phyloP scores from a whole-genome alignment of 2,888 invertebrate species.

The Clostera curtula region DNA sequence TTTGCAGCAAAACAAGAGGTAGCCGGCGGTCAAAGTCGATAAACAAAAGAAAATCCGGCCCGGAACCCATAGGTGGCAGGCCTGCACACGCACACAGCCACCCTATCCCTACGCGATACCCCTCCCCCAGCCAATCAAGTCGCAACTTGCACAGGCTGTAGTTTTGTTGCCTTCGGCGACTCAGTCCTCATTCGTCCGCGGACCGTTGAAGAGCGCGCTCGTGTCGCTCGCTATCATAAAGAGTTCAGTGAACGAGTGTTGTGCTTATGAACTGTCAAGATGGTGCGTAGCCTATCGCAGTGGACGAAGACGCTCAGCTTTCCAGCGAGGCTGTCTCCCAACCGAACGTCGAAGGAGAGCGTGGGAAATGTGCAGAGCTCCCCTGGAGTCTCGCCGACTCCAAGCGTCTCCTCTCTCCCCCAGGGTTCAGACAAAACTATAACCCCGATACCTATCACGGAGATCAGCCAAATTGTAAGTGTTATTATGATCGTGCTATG shows the following conservation, averaged over 20 bases:
- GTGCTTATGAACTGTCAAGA: slow-evolving; percentile 72
- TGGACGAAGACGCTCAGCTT: slow-evolving; percentile 95
- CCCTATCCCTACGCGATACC: slow-evolving; percentile 22
- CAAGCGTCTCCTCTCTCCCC: slow-evolving; percentile 73
- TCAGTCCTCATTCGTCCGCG: slow-evolving; percentile 50
- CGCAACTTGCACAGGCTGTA: slow-evolving; percentile 56
- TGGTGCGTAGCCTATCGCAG: slow-evolving; percentile 92
- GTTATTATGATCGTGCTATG: no score
- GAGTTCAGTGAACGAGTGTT: slow-evolving; percentile 63
- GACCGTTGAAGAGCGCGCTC: slow-evolving; percentile 43
- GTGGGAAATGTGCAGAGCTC: slow-evolving; percentile 74
- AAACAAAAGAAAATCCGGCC: slow-evolving; percentile 57
- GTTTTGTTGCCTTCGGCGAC: slow-evolving; percentile 36
- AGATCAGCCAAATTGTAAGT: slow-evolving; percentile 82
- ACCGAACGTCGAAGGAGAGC: slow-evolving; percentile 84
- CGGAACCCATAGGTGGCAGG: slow-evolving; percentile 38
- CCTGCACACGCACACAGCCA: slow-evolving; percentile 28
- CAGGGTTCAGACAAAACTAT: slow-evolving; percentile 73
- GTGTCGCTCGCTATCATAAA: slow-evolving; percentile 36
- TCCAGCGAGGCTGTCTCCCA: slow-evolving; percentile 88
- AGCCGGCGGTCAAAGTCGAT: slow-evolving; percentile 30
- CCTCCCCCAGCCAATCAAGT: slow-evolving; percentile 42
- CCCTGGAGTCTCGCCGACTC: slow-evolving; percentile 78
- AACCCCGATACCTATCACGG: slow-evolving; percentile 77
- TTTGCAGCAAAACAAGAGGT: slow-evolving; percentile 20